These are phyloP conservation scores for Alouatta palliata DNA, from an alignment of 2,113 vertebrate species.

Conservation along the genomic window DNA sequence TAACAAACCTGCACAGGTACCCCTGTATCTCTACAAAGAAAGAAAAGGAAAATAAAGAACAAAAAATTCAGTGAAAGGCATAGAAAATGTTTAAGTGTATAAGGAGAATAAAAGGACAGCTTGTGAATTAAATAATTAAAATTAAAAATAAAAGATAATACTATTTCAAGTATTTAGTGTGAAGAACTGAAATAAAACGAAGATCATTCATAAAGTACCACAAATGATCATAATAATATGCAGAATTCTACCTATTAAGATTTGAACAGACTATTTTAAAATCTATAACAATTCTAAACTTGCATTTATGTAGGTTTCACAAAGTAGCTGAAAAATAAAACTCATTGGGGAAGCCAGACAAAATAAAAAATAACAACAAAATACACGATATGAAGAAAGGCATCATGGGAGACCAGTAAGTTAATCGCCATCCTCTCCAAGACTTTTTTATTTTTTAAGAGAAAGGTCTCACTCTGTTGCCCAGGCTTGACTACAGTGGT, in stretches of 20 bases:
- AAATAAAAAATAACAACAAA: neutral
- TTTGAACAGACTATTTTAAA: neutral
- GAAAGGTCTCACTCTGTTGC: too few species aligned
- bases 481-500: too few species aligned
- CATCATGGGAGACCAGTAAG: neutral
- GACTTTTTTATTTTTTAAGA: too few species aligned
- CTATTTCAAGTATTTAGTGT: neutral
- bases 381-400: neutral
- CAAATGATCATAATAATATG: neutral
- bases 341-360: neutral
- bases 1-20: too few species aligned
- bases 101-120: neutral
- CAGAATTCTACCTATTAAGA: neutral
- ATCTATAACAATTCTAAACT: neutral
- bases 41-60: too few species aligned
- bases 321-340: slow-evolving; percentile 14
- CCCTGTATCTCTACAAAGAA: too few species aligned
- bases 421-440: neutral
- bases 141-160: neutral
- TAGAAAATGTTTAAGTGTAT: neutral
- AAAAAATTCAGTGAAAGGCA: neutral
- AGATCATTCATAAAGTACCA: neutral
- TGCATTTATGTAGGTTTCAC: neutral
- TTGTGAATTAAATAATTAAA: neutral
- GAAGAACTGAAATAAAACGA: neutral